Evolutionary conservation across 2,888 invertebrate species (phyloP).

Genomic region (Sarcophaga carnaria): DNA sequence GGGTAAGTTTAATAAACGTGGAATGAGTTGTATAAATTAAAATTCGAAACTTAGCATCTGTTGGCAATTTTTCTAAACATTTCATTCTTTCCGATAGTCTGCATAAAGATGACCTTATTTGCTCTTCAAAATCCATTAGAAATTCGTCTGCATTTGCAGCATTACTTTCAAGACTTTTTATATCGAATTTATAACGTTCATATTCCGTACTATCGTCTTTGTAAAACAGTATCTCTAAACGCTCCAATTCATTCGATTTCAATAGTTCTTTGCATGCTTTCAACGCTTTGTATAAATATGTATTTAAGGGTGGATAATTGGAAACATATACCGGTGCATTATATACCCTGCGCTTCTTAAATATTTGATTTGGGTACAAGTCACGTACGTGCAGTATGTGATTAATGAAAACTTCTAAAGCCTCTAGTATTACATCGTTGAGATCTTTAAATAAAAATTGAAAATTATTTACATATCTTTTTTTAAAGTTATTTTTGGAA

Average conservation of each 20-base stretch:
- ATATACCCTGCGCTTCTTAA: constrained; percentile 78
- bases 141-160: constrained; percentile 73
- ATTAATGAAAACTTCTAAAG: constrained; percentile 78
- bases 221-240: constrained; percentile 76
- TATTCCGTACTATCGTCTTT: constrained; percentile 70
- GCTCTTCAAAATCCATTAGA: constrained; percentile 78
- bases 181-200: constrained; percentile 72
- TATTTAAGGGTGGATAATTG: constrained; percentile 78
- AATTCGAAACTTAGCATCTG: constrained; percentile 76
- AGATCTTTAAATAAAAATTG: constrained; percentile 26
- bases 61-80: constrained; percentile 73
- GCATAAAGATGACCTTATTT: constrained; percentile 76
- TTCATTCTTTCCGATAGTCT: constrained; percentile 77
- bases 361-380: constrained; percentile 79
- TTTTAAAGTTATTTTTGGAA: not conserved
- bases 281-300: constrained; percentile 76
- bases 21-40: constrained; percentile 78
- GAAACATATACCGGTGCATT: constrained; percentile 78
- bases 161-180: constrained; percentile 23
- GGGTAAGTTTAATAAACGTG: constrained; percentile 75
- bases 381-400: constrained; percentile 78
- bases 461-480: not conserved
- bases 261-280: constrained; percentile 74
- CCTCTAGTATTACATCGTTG: constrained; percentile 77
- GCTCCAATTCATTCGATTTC: constrained; percentile 70